phyloP scores from a whole-genome alignment of 1,140 invertebrate genomes.

The Tribolium castaneum region DNA sequence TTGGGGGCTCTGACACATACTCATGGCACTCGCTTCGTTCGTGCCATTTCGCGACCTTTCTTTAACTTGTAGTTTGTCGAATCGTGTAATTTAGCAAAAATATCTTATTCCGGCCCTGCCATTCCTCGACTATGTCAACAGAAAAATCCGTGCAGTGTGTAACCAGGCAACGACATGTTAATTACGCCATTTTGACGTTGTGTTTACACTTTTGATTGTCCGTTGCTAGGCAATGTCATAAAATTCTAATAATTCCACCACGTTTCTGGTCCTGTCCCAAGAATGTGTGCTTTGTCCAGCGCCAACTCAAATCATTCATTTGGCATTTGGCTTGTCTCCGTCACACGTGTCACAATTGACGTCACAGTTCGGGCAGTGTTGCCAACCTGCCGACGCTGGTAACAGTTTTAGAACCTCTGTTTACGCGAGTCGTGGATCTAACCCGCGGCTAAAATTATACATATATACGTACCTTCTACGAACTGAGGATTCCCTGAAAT shows the following conservation, averaged over 20 bases:
- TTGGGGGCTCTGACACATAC: no score
- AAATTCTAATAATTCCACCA: not conserved
- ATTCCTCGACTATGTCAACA: no score
- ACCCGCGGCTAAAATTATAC: constrained; percentile 30
- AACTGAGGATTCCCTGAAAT: constrained; percentile 50
- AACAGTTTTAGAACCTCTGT: constrained; percentile 15
- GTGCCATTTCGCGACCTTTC: no score
- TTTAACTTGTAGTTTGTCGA: no score
- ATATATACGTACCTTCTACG: constrained; percentile 44
- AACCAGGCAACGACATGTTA: no score
- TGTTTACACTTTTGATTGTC: no score
- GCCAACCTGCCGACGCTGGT: not conserved
- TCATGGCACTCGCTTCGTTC: no score
- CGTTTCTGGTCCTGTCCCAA: not conserved
- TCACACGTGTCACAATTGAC: not conserved
- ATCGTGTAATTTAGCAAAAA: no score
- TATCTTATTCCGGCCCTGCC: no score
- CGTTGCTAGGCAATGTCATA: no score
- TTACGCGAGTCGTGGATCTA: constrained; percentile 26
- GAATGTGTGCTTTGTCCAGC: not conserved
- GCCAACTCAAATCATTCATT: not conserved
- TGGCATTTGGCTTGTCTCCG: not conserved
- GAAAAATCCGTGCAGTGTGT: no score
- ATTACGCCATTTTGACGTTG: no score
- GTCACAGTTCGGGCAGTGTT: not conserved